phyloP scores from a whole-genome alignment of 1,140 invertebrate genomes.

The Drosophila watanabei region DNA sequence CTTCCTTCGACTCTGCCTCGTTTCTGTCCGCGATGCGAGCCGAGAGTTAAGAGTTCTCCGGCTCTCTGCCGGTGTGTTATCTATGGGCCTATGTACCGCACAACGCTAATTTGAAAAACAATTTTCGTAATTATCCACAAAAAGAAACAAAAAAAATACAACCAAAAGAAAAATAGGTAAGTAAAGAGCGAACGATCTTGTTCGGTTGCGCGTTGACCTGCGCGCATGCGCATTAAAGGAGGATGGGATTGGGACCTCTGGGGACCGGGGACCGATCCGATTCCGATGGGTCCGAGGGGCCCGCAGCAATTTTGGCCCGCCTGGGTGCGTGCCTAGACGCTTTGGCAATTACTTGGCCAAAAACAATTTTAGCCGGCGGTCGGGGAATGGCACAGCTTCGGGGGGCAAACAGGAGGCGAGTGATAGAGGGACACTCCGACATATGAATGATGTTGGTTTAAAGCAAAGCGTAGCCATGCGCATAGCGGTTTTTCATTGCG shows the following conservation, averaged over 20 bases:
- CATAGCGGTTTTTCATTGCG: conserved; percentile 61
- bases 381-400: conserved; percentile 11
- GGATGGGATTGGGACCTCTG: conserved; percentile 51
- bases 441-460: conserved; percentile 76
- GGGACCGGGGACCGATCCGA: conserved; percentile 29
- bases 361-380: conserved; percentile 67
- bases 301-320: conserved; percentile 64
- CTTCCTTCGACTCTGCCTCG: conserved; percentile 25
- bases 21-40: conserved; percentile 64
- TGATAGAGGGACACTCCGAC: conserved; percentile 73
- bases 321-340: conserved; percentile 81
- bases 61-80: conserved; percentile 61
- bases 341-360: conserved; percentile 81
- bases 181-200: conserved; percentile 73
- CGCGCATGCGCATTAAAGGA: conserved; percentile 81
- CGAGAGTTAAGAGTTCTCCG: conserved; percentile 66
- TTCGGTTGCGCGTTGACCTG: conserved; percentile 82
- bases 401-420: background rate
- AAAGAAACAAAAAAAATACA: conserved; percentile 41
- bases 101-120: conserved; percentile 85
- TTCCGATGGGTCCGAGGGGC: conserved; percentile 25
- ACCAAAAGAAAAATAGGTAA: conserved; percentile 38
- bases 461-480: conserved; percentile 40
- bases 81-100: conserved; percentile 80
- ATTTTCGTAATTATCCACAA: conserved; percentile 85